Conservation (phyloP, 1,140 invertebrate species). For the Leptoteleia sp. region DNA sequence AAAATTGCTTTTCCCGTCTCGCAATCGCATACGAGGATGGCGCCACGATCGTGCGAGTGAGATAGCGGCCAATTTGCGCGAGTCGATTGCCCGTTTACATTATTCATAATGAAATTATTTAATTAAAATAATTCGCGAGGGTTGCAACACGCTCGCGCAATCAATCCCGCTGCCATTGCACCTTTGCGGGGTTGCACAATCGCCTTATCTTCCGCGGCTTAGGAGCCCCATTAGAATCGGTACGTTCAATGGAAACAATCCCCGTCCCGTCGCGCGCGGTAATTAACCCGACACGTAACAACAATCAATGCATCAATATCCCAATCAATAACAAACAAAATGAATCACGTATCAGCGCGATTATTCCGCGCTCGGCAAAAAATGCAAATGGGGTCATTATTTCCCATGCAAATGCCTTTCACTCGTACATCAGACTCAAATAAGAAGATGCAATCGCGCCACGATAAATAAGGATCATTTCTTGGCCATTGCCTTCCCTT, state of each 20-base stretch:
- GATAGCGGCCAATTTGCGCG: slow-evolving; percentile 16
- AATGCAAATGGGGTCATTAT: slow-evolving; percentile 63
- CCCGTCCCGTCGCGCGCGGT: slow-evolving; percentile 31
- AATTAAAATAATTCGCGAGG: slow-evolving; percentile 48
- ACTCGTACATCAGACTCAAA: slow-evolving; percentile 53
- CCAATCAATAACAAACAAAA: slow-evolving; percentile 62
- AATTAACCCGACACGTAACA: slow-evolving; percentile 62
- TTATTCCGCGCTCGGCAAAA: slow-evolving; percentile 28
- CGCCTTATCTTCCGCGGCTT: slow-evolving; percentile 49
- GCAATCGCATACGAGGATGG: slow-evolving; percentile 23
- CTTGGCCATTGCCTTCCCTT: slow-evolving; percentile 15
- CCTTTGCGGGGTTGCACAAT: slow-evolving; percentile 30
- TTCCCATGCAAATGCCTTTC: slow-evolving; percentile 62
- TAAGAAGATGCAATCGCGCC: slow-evolving; percentile 58
- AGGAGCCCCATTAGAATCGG: too few relatives aligned
- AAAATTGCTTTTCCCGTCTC: slow-evolving; percentile 22
- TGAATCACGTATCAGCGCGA: slow-evolving; percentile 50
- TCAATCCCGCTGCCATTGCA: slow-evolving; percentile 23
- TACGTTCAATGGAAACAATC: slow-evolving; percentile 48
- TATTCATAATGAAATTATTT: slow-evolving; percentile 50
- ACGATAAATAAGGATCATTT: slow-evolving; percentile 63
- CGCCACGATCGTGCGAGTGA: background rate
- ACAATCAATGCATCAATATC: slow-evolving; percentile 62
- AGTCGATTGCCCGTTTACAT: slow-evolving; percentile 23
- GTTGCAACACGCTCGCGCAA: slow-evolving; percentile 30